These are phyloP conservation scores for Trissolcus japonicus DNA, from an alignment of 2,888 invertebrate genomes.

Conservation along the genomic window DNA sequence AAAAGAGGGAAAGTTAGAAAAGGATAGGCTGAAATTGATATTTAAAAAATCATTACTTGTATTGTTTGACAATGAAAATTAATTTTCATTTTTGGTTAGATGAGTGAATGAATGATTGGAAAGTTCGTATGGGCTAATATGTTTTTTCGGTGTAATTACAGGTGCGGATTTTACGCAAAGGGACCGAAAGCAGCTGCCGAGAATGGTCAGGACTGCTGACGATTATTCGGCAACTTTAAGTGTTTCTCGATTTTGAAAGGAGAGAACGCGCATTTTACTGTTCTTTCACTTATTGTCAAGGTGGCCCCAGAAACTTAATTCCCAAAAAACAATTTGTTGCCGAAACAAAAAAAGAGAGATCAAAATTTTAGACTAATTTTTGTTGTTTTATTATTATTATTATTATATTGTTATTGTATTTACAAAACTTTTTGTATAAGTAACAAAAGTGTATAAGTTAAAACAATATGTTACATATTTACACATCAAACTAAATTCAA, in stretches of 20 bases:
- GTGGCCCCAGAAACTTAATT: no score
- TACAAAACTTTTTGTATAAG: slow-evolving; percentile 72
- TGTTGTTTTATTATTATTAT: background rate
- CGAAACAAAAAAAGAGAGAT: background rate
- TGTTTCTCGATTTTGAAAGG: slow-evolving; percentile 2
- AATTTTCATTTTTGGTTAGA: no score
- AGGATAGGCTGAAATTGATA: no score
- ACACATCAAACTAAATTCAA: slow-evolving; percentile 56
- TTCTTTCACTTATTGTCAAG: background rate
- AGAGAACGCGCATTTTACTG: background rate
- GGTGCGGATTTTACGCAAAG: slow-evolving; percentile 36
- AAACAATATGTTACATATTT: slow-evolving; percentile 72
- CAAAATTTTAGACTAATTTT: background rate
- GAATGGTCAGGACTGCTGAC: slow-evolving; percentile 18
- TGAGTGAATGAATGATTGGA: no score
- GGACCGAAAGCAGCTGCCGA: slow-evolving; percentile 24
- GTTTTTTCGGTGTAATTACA: slow-evolving; percentile 22
- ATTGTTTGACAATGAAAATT: no score
- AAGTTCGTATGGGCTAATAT: no score
- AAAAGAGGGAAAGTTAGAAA: no score
- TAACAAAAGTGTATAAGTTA: slow-evolving; percentile 72
- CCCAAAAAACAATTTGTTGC: no score
- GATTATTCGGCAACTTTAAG: slow-evolving; percentile 9
- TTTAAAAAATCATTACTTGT: no score
- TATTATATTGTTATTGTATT: slow-evolving; percentile 68